These are phyloP conservation scores for Pollachius pollachius DNA, from an alignment of 2,113 vertebrate genomes.

Conservation along the genomic window DNA sequence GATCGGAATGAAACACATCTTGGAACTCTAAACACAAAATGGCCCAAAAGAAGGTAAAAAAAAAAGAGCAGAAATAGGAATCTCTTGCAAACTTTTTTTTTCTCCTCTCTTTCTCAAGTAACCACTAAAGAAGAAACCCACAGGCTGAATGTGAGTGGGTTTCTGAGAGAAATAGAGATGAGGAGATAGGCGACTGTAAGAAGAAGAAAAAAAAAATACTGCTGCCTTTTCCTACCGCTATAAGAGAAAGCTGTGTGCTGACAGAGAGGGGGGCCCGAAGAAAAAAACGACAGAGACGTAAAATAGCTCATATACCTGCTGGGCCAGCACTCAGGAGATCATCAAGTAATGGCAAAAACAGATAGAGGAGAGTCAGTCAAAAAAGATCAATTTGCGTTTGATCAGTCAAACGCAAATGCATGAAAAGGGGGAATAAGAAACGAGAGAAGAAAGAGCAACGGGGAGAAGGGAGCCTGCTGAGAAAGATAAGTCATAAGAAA, in stretches of 20 bases:
- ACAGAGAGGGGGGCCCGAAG: constrained; percentile 20
- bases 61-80: constrained; percentile 27
- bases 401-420: too few species aligned
- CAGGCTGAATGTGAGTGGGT: constrained; percentile 2
- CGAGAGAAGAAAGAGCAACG: constrained; percentile 15
- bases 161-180: constrained; percentile 19
- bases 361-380: constrained; percentile 29
- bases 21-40: too few species aligned
- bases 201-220: constrained; percentile 19
- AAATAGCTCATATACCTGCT: constrained; percentile 38
- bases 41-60: not conserved
- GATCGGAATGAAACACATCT: not conserved
- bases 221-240: not conserved
- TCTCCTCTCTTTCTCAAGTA: constrained; percentile 7
- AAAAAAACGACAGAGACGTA: constrained; percentile 38
- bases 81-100: not conserved
- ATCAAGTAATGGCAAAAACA: constrained; percentile 29
- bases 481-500: constrained; percentile 41
- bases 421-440: not conserved
- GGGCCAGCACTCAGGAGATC: constrained; percentile 35
- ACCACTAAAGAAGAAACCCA: constrained; percentile 28
- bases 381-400: too few species aligned
- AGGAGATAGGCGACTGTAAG: constrained; percentile 27
- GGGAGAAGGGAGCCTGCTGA: constrained; percentile 15
- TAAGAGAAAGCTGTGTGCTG: constrained; percentile 16